Conservation (phyloP, 1,140 invertebrate species). For the Drosophila sucinea region DNA sequence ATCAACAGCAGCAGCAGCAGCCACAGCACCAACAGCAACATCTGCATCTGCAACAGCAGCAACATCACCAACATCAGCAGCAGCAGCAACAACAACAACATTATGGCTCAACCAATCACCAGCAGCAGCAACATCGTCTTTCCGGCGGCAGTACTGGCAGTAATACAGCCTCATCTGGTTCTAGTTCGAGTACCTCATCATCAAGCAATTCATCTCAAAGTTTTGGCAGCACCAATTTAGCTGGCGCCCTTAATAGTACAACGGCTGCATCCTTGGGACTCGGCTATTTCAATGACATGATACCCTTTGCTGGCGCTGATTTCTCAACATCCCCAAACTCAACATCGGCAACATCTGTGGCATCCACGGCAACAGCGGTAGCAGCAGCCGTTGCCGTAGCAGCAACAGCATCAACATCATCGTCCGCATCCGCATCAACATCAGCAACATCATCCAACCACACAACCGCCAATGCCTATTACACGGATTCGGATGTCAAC, state of each 20-base stretch:
- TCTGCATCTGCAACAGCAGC: conserved; percentile 39
- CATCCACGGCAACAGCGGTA: background rate
- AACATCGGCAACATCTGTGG: conserved; percentile 13
- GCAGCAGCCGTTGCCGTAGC: background rate
- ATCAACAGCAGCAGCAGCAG: conserved; percentile 41
- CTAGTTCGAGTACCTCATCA: conserved; percentile 60
- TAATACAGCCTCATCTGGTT: conserved; percentile 70
- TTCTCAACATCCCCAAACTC: conserved; percentile 36
- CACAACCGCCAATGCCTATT: conserved; percentile 59
- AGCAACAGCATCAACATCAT: background rate
- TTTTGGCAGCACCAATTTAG: conserved; percentile 44
- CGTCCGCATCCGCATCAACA: conserved; percentile 2
- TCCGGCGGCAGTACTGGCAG: conserved; percentile 80
- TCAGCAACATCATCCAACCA: conserved; percentile 24
- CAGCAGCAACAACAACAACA: conserved; percentile 31
- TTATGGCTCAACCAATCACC: conserved; percentile 34
- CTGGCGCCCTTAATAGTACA: conserved; percentile 65
- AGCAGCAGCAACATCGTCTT: conserved; percentile 65
- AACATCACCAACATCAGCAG: conserved; percentile 38
- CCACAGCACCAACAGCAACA: conserved; percentile 49
- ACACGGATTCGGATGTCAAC: conserved; percentile 80
- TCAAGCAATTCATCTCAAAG: conserved; percentile 63
- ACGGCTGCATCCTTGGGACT: conserved; percentile 74
- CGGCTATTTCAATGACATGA: conserved; percentile 77
- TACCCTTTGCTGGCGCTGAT: conserved; percentile 68